Percentiles rank a stretch among this genome's conserved stretches.
These are phyloP conservation scores for Mesorhabditis spiculigera DNA, from an alignment of 2,888 invertebrate species.

Conservation along the genomic window DNA sequence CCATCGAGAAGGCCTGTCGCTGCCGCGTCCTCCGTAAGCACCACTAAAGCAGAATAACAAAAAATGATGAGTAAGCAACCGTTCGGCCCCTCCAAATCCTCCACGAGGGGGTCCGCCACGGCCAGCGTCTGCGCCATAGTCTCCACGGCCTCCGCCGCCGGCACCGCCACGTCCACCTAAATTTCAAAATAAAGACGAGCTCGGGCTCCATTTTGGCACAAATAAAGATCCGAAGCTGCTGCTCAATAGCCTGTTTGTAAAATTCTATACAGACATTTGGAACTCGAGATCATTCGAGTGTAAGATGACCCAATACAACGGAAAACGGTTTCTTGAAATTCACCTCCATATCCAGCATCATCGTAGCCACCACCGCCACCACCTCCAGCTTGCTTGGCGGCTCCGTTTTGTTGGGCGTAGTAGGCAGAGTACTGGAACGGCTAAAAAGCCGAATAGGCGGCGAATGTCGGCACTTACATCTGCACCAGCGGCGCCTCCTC, in stretches of 20 bases:
- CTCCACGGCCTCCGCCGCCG: conserved; percentile 17
- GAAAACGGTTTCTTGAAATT: background rate
- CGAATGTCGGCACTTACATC: background rate
- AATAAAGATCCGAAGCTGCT: no score
- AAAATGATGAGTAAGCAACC: conserved; percentile 5
- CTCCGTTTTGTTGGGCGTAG: conserved; percentile 10
- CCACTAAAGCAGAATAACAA: background rate
- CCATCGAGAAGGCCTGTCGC: conserved; percentile 9
- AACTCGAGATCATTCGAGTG: background rate
- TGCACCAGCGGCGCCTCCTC: background rate
- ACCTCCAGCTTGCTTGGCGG: conserved; percentile 8
- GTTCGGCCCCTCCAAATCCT: conserved; percentile 6
- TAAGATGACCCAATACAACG: background rate
- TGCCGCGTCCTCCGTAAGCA: conserved; percentile 16
- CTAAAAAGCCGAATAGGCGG: background rate
- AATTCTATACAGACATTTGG: no score
- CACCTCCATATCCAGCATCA: conserved; percentile 15
- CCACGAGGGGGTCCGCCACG: conserved; percentile 6
- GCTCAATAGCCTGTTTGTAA: no score
- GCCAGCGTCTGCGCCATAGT: conserved; percentile 13
- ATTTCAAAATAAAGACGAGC: background rate
- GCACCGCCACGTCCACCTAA: conserved; percentile 14
- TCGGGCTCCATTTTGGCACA: no score
- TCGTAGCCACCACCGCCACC: conserved; percentile 11
- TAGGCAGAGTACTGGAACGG: conserved; percentile 10